Evolutionary conservation across 2,888 invertebrate genomes (phyloP).

Genomic region (Carcina quercana): DNA sequence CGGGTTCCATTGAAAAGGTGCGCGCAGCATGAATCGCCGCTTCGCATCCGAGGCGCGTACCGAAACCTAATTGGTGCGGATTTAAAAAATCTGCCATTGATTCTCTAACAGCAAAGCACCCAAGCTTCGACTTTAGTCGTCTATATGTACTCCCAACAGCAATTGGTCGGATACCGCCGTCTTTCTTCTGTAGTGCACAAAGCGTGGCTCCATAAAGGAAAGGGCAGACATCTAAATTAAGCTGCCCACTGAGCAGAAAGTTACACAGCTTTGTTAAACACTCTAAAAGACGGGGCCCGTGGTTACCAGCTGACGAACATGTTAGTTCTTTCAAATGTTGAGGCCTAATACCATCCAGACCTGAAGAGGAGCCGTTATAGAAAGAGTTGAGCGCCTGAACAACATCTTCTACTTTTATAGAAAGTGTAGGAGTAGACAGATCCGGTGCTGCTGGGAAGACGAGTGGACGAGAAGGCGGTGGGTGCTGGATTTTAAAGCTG

Average conservation of each 20-base stretch:
- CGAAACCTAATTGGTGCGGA: slow-evolving; percentile 1
- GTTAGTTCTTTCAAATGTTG: not conserved
- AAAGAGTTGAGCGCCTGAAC: not conserved
- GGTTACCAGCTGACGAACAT: not conserved
- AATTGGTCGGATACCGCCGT: not conserved
- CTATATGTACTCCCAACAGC: not conserved
- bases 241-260: not conserved
- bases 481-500: too few relatives aligned
- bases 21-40: not conserved
- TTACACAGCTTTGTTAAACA: not conserved
- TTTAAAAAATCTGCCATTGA: not conserved
- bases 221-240: not conserved
- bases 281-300: not conserved
- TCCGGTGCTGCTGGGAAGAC: too few relatives aligned
- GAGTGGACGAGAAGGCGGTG: too few relatives aligned
- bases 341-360: not conserved
- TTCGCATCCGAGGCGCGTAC: not conserved
- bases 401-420: not conserved
- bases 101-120: not conserved
- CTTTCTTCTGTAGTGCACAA: not conserved
- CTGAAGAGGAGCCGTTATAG: not conserved
- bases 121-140: not conserved
- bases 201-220: not conserved
- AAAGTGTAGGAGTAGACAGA: not conserved
- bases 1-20: not conserved